Conservation (phyloP, 2,888 invertebrate genomes). For the Lepidochrysops patricia region DNA sequence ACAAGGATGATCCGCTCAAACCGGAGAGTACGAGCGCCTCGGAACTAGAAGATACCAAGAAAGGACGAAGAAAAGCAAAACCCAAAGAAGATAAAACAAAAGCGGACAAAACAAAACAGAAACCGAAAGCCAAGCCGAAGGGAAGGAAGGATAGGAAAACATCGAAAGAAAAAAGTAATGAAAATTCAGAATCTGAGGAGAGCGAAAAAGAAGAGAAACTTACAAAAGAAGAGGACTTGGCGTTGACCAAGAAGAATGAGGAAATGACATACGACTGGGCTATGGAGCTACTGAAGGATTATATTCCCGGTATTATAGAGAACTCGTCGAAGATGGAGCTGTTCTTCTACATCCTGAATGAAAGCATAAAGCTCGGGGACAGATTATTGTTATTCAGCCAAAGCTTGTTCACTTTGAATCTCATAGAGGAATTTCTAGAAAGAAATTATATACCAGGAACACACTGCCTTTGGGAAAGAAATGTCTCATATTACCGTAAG, state of each 20-base stretch:
- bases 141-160: conserved; percentile 59
- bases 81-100: conserved; percentile 48
- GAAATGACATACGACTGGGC: conserved; percentile 94
- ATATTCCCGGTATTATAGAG: conserved; percentile 90
- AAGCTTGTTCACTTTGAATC: conserved; percentile 93
- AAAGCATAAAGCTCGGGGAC: conserved; percentile 90
- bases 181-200: conserved; percentile 69
- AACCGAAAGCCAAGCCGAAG: conserved; percentile 55
- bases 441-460: conserved; percentile 80
- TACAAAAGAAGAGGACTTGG: conserved; percentile 72
- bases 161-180: conserved; percentile 71
- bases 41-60: conserved; percentile 22
- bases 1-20: neutral
- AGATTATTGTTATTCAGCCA: conserved; percentile 96
- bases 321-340: conserved; percentile 97
- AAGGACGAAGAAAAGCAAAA: conserved; percentile 42
- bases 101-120: conserved; percentile 46
- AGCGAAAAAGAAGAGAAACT: conserved; percentile 76
- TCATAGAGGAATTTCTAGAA: conserved; percentile 94
- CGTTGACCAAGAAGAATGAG: conserved; percentile 79
- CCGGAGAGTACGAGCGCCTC: neutral
- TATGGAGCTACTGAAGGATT: conserved; percentile 86
- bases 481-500: conserved; percentile 93
- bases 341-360: conserved; percentile 92
- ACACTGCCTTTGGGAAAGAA: conserved; percentile 86